Evolutionary conservation across 2,888 invertebrate genomes (phyloP), one percentile per base, ranked within the genome.

Genomic region (Amitus sp.): DNA sequence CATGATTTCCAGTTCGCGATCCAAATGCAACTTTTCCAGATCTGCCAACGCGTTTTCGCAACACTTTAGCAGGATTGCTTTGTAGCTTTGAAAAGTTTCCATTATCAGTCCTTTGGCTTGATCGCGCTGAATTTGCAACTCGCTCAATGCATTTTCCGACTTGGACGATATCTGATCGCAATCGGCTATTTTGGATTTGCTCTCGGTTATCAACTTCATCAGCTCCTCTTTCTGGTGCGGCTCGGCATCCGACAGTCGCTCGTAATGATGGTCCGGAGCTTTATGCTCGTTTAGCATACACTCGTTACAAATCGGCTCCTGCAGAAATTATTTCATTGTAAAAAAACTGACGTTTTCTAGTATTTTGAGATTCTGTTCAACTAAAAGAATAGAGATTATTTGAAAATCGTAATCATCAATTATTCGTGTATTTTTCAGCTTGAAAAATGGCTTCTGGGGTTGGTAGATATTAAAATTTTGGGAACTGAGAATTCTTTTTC

Each of bases 1-100:
- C 95, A 96, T 96, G 28, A 96, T 90, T 80, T 92, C 90, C 33
- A 96, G 85, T 82, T 95, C 95, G 61, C 94, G 88, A 74, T 92
- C 90, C 59, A 91, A 91, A 80, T 96, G 95, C 64, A 93, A 82
- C 66, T 87, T 87, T 72, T 90, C 89, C 42, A 94, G 85, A 75
- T 92, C 89, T 67, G 88, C 87, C 17, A 94, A 83, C 13, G 92
- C 87, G 47, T 88, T 88, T 73, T 95, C 94, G 68, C 91, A 88
- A 67, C 91, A 90, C 72, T 90, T 88, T 73, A 95, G 95, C 64
- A 96, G 84, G 52, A 93, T 87, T 27, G 91, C 90, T 80, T 92
- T 92, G 77, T 90, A 93, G 74, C 89, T 90, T 76, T 90, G 89
- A 80, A 87, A 92, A 39, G 93, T 89, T 75, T 93, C 93, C 64